These are phyloP conservation scores for Osmerus eperlanus DNA, from an alignment of 2,113 vertebrate genomes.

Conservation along the genomic window DNA sequence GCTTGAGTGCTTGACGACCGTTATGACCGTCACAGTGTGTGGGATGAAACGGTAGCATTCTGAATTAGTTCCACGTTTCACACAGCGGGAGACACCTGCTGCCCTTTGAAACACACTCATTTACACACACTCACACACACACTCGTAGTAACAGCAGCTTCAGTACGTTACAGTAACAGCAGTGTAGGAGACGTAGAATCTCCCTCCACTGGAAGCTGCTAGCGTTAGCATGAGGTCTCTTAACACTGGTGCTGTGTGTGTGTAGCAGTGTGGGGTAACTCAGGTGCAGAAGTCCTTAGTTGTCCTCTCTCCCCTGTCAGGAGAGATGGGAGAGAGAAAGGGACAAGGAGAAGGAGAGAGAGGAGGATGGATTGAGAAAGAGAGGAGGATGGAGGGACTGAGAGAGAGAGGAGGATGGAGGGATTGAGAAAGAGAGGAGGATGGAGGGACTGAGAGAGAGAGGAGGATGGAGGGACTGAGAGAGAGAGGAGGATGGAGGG, in stretches of 20 bases:
- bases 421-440: not conserved
- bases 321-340: too few relatives aligned
- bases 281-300: too few relatives aligned
- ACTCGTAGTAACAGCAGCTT: not conserved
- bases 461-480: not conserved
- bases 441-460: not conserved
- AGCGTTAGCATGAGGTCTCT: not conserved
- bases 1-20: too few relatives aligned
- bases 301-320: too few relatives aligned
- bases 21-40: too few relatives aligned
- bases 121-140: conserved; percentile 14
- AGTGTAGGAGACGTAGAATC: not conserved
- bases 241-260: not conserved
- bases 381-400: not conserved
- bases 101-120: not conserved
- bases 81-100: not conserved
- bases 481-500: not conserved
- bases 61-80: not conserved
- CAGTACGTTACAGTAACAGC: too few relatives aligned
- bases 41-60: not conserved
- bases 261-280: too few relatives aligned
- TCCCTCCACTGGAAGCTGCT: not conserved
- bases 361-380: not conserved
- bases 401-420: not conserved
- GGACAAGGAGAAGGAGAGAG: too few relatives aligned